Conservation (phyloP, 2,888 invertebrate genomes). For the Chrysotoxum bicinctum region DNA sequence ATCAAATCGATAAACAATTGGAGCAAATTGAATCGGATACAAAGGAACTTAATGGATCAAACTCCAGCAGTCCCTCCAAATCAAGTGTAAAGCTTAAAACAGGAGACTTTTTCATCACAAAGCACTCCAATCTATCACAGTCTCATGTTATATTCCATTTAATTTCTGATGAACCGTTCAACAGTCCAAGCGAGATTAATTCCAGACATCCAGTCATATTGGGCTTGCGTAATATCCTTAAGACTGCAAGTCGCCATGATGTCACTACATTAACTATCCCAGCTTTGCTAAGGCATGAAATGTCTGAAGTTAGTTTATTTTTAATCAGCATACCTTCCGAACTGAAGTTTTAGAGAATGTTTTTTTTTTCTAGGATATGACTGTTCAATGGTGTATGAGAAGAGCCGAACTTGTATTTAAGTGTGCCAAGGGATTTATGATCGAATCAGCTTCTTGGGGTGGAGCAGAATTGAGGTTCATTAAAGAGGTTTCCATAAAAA, state of each 20-base stretch:
- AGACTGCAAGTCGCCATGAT: constrained; percentile 97
- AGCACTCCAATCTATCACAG: constrained; percentile 96
- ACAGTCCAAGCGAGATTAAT: constrained; percentile 91
- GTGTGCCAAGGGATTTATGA: constrained; percentile 99
- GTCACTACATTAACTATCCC: constrained; percentile 96
- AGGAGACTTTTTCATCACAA: constrained; percentile 93
- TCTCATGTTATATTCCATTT: constrained; percentile 98
- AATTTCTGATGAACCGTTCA: constrained; percentile 90
- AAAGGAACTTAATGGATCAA: constrained; percentile 79
- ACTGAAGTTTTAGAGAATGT: constrained; percentile 40
- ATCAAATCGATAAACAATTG: constrained; percentile 91
- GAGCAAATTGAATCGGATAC: constrained; percentile 86
- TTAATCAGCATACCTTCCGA: background rate
- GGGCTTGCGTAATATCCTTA: constrained; percentile 96
- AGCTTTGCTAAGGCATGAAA: constrained; percentile 94
- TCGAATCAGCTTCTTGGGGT: constrained; percentile 97
- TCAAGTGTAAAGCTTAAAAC: constrained; percentile 85
- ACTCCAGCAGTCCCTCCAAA: constrained; percentile 78
- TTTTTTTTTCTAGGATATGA: constrained; percentile 89
- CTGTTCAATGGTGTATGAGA: constrained; percentile 97
- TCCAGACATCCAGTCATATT: constrained; percentile 97
- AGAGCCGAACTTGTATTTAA: constrained; percentile 98
- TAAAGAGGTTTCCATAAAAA: constrained; percentile 81
- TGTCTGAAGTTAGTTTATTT: constrained; percentile 89
- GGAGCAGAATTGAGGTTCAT: constrained; percentile 91